Evolutionary conservation across 2,797 vertebrate genomes (phyloP), one percentile per base, ranked within the genome.

Genomic region (Oceanodroma leucorhoa): DNA sequence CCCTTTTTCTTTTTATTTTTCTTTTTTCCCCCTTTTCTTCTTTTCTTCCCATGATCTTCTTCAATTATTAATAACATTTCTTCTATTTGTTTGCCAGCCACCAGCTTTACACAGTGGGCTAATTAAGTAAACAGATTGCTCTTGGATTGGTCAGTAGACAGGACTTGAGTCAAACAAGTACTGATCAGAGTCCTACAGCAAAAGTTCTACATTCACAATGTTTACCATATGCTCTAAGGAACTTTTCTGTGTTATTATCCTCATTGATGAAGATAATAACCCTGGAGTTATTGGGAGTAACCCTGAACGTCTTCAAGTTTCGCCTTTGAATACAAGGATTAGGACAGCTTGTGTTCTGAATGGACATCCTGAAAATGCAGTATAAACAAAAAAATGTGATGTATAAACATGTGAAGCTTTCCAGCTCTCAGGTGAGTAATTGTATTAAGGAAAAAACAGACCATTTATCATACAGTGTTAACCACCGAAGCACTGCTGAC

Each of bases 1-100:
- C 5, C 3, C 18, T 6, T 10, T 9, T 5, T 6, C 2, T 29
- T 5, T 27, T 4, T 14, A 24, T 24, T 17, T 8, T 24, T 5
- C 7, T 9, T 10, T 7, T 7, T 11, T 14, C 6, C 13, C 1
- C 1, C 1, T 50, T 65, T 67, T 32, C 12, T n/a, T 64, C 10
- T 53, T 70, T 90, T 51, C 22, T 75, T 84, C 6, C 15, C 14
- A 45, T 36, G 2, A 53, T 21, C 26, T 53, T 60, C 45, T 72
- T 89, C 75, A 87, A 17, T 54, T 72, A 50, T 57, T 43, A 45
- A 45, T 46, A 62, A 62, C 4, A n/a, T 69, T 48, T 83, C 6
- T 60, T 86, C 40, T 64, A 1, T 30, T 77, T 75, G 10, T 34
- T 79, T 12, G 8, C 13, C 16, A 46, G 38, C 7, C 55, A 69